Base-by-base conservation (phyloP, 2,888 invertebrate genomes). In the Isoperla grammatica region DNA sequence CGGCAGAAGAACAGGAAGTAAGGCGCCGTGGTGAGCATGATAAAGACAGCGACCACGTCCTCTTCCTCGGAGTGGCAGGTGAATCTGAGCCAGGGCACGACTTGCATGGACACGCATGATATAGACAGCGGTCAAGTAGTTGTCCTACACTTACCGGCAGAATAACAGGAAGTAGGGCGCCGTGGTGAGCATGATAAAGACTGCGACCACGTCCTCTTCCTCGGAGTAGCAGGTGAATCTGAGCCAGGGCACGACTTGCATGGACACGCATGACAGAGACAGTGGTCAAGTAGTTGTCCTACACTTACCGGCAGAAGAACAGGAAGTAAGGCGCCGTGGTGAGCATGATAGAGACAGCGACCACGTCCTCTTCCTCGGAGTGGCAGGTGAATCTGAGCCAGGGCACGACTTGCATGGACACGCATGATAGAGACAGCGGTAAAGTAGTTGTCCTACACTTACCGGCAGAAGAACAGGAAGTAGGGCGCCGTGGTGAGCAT, bases 1-100 rank as follows among this genome's bases (percentile, higher is more conserved):
- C n/a, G n/a, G n/a, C n/a, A n/a, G n/a, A n/a, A n/a, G n/a, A n/a
- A n/a, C n/a, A n/a, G n/a, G n/a, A n/a, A n/a, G n/a, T n/a, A n/a
- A n/a, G n/a, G n/a, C n/a, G n/a, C n/a, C n/a, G n/a, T n/a, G n/a
- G 93, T 91, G 23, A 97, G 78, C 88, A 97, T 95, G 11, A 95
- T 94, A 61, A 93, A 82, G 2, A 97, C 89, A 0, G 93, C 91
- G 1, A 96, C 81, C 63, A 90, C 85, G 71, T 98, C 48, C 48
- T 23, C 19, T 17, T 17, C 48, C 48, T 15, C 13, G 5, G 22
- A 48, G 15, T 15, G 22, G 15, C 22, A 20, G 12, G 20, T 48
- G 48, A 17, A 9, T 17, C 19, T n/a, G 19, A 48, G 22, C 8
- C 6, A 48, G 35, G 23, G 22, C 40, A 29, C 29, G 5, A 29